These are phyloP conservation scores for Neelides folsomi DNA, from an alignment of 2,888 invertebrate genomes.

Conservation along the genomic window DNA sequence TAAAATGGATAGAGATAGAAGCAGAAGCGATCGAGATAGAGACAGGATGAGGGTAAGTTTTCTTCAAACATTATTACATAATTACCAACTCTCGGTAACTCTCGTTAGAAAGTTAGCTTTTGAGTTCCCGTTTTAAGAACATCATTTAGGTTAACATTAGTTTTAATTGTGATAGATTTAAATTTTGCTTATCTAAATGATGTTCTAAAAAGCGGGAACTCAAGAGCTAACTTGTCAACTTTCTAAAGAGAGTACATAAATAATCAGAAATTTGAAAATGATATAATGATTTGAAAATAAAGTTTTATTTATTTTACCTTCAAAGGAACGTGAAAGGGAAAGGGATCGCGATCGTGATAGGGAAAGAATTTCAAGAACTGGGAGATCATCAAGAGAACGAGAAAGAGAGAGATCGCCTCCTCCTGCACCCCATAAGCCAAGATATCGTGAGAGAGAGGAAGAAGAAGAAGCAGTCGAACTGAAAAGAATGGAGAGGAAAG, in stretches of 20 bases:
- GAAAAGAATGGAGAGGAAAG: conserved; percentile 76
- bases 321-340: conserved; percentile 35
- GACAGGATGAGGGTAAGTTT: conserved; percentile 26
- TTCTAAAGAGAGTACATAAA: no score
- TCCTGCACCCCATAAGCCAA: conserved; percentile 20
- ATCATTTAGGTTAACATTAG: no score
- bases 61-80: no score
- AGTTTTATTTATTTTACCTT: neutral
- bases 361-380: conserved; percentile 43
- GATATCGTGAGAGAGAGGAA: conserved; percentile 57
- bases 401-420: conserved; percentile 46
- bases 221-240: no score
- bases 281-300: no score
- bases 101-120: no score
- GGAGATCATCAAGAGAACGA: conserved; percentile 31
- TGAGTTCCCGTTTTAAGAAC: no score
- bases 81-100: no score
- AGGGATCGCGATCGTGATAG: conserved; percentile 42
- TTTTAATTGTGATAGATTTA: no score
- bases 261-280: no score
- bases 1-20: conserved; percentile 3
- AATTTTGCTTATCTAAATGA: no score
- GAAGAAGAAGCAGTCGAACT: conserved; percentile 86
- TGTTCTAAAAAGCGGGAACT: no score
- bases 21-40: conserved; percentile 33